A percentile compares a stretch with the other conserved stretches of the same genome.
Conservation (phyloP, 2,113 vertebrate species). For the Xyrauchen texanus region DNA sequence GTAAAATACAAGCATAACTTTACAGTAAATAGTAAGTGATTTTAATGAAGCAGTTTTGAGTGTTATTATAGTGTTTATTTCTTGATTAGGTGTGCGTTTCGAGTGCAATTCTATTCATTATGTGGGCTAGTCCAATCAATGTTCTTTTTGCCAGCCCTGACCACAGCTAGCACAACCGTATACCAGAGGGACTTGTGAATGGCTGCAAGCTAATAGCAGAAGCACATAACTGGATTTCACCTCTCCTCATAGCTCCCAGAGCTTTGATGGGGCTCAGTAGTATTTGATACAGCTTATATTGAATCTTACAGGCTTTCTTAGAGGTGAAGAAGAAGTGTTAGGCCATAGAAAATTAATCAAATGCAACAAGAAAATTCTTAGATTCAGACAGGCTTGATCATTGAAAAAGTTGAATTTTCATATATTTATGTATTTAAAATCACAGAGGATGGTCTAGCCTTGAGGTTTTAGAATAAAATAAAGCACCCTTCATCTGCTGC, state of each 20-base stretch:
- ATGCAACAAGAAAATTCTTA: too few relatives aligned
- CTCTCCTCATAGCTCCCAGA: slow-evolving; percentile 21
- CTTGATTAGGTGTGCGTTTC: slow-evolving; percentile 12
- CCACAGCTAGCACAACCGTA: slow-evolving; percentile 25
- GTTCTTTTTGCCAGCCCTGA: neutral
- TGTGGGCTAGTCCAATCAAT: neutral
- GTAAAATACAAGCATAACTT: neutral
- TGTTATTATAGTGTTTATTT: slow-evolving; percentile 24
- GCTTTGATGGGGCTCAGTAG: slow-evolving; percentile 29
- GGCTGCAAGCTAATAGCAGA: slow-evolving; percentile 22
- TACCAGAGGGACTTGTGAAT: slow-evolving; percentile 29
- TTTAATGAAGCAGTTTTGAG: slow-evolving; percentile 23
- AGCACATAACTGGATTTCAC: slow-evolving; percentile 31
- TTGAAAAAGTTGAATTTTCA: too few relatives aligned
- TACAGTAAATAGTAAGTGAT: neutral
- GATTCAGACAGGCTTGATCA: too few relatives aligned
- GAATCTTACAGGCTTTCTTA: neutral
- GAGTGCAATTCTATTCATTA: slow-evolving; percentile 4
- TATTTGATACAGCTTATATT: slow-evolving; percentile 13
- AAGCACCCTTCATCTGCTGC: too few relatives aligned
- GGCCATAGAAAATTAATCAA: neutral
- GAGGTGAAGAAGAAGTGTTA: neutral
- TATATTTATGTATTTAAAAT: too few relatives aligned
- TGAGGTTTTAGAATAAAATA: too few relatives aligned
- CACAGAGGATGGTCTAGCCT: too few relatives aligned